Base-by-base conservation (phyloP, 2,888 invertebrate species). In the Frankliniella fusca region DNA sequence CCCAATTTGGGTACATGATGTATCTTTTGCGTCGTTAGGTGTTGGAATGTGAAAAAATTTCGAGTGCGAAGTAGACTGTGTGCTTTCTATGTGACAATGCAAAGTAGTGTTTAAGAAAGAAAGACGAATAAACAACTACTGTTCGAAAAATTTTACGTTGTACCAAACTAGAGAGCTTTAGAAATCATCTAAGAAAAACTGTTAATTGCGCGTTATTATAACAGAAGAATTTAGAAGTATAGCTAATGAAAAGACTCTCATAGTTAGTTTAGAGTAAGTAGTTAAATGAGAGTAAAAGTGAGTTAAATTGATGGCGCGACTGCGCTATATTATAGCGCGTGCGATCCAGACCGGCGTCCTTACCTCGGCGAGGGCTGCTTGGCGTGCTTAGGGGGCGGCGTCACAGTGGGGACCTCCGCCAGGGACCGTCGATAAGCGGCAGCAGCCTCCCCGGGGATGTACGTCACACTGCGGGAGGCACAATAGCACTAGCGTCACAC, bases 371-470 rank as follows among this genome's bases (percentile, higher is more conserved):
- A 86, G 80, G 85, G 85, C 83, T 85, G 85, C 70, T 83, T 84
- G 48, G 83, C 54, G 80, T 84, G 82, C 81, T 84, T 84, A 82
- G 83, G 76, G 80, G 85, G 84, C 0, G 82, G 83, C 48, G 84
- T 82, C 28, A 82, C 80, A 2, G 70, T 76, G 12, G 84, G 83
- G 48, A 87, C 87, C 79, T 87, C 85, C 48, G 87, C 85, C 27
- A 87, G 86, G 10, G 88, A 86, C 84, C 88, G 87, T 81, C 88
- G 87, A 86, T 90, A 90, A 80, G 88, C 88, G 84, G 89, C 89
- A 81, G 90, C 91, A 86, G 91, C 91, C 82, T 88, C 87, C 27
- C 88, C 88, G 81, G 91, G 89, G 85, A 92, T 90, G 87, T 91
- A 92, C 27, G 89, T 89, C 84, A 92, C 88, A 86, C 91, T 92